Evolutionary conservation across 2,888 invertebrate species (phyloP), one percentile per base, ranked within the genome.

Genomic region (Sarcophaga subvicina): DNA sequence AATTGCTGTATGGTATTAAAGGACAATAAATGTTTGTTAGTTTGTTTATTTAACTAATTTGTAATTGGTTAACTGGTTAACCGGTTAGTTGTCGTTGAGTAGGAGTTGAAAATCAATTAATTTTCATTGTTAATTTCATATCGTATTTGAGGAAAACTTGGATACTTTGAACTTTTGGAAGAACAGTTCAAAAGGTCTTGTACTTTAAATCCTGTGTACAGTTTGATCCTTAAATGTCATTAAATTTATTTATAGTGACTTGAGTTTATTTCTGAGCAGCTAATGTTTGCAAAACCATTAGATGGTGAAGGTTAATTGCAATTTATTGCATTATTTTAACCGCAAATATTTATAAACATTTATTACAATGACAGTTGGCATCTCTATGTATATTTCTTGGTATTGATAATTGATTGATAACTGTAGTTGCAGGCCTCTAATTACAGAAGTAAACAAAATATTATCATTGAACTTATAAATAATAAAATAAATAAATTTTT

Each of bases 31-130:
- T 54, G 54, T 37, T 37, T 37, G 54, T 54, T 54, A 54, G 12
- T 54, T 54, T 54, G 54, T 54, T 54, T 54, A 54, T 54, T 14
- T 10, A 17, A 54, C 54, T 54, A 54, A 14, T 37, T 37, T 37
- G 37, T 37, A 37, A 37, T 37, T 37, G 37, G 1, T 37, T 37
- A 37, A 37, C 37, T 37, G 5, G 11, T 54, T 54, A 54, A 54
- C 4, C 14, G 11, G 14, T 54, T 4, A 54, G 54, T 54, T 54
- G 4, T 54, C 54, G 14, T 54, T 37, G 37, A 8, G 47, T n/a
- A 14, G 45, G 45, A 73, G 25, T 70, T 70, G 4, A 75, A 81
- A 69, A 66, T 37, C 75, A 81, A 75, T 75, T 69, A 75, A 54
- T 54, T 70, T 54, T 54, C 54, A 14, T 54, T 82, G 14, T 69